phyloP scores from a whole-genome alignment of 2,113 vertebrate genomes.

The Chrysochloris asiatica region DNA sequence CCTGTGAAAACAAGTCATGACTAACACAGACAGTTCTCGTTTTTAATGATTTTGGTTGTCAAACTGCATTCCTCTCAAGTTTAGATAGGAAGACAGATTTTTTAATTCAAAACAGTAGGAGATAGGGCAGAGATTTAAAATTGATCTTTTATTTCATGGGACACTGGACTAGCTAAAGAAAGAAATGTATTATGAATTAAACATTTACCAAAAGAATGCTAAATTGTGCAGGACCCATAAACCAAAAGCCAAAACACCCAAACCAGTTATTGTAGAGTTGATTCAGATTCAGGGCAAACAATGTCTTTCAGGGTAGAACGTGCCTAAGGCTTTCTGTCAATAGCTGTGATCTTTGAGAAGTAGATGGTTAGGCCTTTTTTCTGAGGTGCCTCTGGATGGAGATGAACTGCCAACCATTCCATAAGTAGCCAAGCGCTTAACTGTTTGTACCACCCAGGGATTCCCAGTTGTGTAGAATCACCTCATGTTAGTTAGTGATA shows the following conservation, averaged over 20 bases:
- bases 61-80: neutral
- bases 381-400: neutral
- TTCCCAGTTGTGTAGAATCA: neutral
- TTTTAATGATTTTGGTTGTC: conserved; percentile 22
- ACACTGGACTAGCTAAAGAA: neutral
- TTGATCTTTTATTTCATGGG: neutral
- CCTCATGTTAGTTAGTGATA: neutral
- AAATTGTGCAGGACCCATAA: neutral
- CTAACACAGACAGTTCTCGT: neutral
- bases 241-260: neutral
- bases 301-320: neutral
- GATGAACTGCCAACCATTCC: neutral
- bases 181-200: conserved; percentile 13
- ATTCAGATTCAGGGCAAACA: neutral
- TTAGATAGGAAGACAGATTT: neutral
- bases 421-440: neutral
- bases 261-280: neutral
- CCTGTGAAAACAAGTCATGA: conserved; percentile 8
- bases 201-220: conserved; percentile 9
- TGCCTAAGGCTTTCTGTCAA: neutral
- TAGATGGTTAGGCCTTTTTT: neutral
- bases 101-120: neutral
- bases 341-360: neutral
- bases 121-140: neutral
- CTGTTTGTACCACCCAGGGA: neutral